A percentile compares a stretch with the other conserved stretches of the same genome.
Evolutionary conservation across 2,888 invertebrate species (phyloP).

Genomic region (Macropis europaea): DNA sequence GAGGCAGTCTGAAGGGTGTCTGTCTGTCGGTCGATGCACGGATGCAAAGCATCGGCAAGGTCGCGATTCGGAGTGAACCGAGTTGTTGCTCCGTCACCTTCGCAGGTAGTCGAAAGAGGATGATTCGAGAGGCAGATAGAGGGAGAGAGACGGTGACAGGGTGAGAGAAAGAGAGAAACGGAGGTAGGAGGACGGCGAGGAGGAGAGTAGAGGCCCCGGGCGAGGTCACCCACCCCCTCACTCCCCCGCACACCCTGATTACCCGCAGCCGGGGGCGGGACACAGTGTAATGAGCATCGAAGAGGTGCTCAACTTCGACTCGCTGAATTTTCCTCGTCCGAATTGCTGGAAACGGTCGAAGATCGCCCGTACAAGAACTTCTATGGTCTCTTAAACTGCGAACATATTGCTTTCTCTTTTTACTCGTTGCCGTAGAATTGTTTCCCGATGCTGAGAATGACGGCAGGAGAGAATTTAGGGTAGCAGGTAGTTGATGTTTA

Average conservation of each 20-base stretch:
- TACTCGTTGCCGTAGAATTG: background rate
- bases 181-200: slow-evolving; percentile 54
- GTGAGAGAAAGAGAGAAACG: slow-evolving; percentile 29
- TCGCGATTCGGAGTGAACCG: slow-evolving; percentile 54
- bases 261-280: slow-evolving; percentile 79
- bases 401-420: background rate
- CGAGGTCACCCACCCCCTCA: slow-evolving; percentile 77
- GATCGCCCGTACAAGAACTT: background rate
- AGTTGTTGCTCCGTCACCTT: slow-evolving; percentile 59
- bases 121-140: slow-evolving; percentile 3
- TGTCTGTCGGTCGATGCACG: slow-evolving; percentile 22
- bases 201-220: slow-evolving; percentile 76
- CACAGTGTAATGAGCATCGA: slow-evolving; percentile 78
- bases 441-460: background rate
- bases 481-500: too few species aligned
- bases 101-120: slow-evolving; percentile 70
- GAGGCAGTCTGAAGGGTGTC: background rate
- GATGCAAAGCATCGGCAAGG: slow-evolving; percentile 60
- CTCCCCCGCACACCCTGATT: slow-evolving; percentile 74
- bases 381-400: background rate
- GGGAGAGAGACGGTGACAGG: slow-evolving; percentile 42
- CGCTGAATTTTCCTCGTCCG: slow-evolving; percentile 28
- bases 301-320: slow-evolving; percentile 77
- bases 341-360: slow-evolving; percentile 2
- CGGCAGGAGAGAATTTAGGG: too few species aligned